Evolutionary conservation across 1,140 invertebrate genomes (phyloP).

Genomic region (Neodiprion fabricii): DNA sequence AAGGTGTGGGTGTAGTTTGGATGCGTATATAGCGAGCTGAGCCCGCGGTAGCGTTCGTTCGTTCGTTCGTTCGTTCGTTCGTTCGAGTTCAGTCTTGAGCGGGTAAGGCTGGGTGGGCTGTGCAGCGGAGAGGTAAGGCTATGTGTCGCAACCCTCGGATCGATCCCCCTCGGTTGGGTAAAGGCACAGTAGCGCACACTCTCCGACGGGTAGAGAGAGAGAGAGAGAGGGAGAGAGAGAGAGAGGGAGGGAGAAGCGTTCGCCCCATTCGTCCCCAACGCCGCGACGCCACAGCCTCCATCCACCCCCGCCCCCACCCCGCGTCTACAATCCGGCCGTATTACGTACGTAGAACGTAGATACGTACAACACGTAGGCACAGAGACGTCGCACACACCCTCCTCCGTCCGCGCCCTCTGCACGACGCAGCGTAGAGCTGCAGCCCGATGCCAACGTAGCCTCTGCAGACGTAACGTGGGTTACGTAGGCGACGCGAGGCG

Average conservation of each 20-base stretch:
- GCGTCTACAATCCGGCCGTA: conserved; percentile 8
- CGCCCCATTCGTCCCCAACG: conserved; percentile 11
- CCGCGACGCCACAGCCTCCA: neutral
- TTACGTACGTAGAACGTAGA: too few relatives aligned
- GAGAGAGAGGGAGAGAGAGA: conserved; percentile 15
- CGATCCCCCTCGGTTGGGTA: neutral
- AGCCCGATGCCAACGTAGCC: neutral
- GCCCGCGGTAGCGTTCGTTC: too few relatives aligned
- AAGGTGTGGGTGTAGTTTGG: neutral
- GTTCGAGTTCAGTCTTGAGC: conserved; percentile 3
- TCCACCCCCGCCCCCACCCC: neutral
- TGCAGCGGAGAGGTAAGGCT: neutral
- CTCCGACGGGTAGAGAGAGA: neutral
- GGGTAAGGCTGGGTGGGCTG: neutral
- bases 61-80: too few relatives aligned
- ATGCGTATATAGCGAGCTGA: neutral
- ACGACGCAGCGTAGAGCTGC: too few relatives aligned
- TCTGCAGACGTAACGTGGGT: neutral
- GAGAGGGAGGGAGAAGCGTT: conserved; percentile 12
- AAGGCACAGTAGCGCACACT: conserved; percentile 2
- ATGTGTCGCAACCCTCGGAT: neutral
- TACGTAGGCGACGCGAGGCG: neutral
- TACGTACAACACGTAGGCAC: too few relatives aligned
- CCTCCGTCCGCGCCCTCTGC: too few relatives aligned
- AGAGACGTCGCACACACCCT: too few relatives aligned